Conservation (phyloP, 2,113 vertebrate genomes). For the Lasiurus borealis region DNA sequence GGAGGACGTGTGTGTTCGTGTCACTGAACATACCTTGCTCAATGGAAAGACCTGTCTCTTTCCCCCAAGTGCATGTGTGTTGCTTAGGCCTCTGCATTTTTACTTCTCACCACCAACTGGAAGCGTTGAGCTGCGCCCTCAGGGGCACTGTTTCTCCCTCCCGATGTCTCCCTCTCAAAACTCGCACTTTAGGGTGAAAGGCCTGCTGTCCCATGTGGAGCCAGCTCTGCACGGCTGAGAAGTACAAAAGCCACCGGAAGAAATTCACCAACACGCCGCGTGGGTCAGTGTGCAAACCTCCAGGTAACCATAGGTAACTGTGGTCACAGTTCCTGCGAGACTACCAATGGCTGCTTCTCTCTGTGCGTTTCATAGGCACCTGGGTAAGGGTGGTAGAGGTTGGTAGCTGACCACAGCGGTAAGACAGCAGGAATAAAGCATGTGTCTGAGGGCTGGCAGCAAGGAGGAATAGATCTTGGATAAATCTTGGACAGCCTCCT, state of each 20-base stretch:
- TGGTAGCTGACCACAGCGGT: background rate
- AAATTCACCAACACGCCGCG: background rate
- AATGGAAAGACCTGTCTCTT: constrained; percentile 24
- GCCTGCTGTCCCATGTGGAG: constrained; percentile 12
- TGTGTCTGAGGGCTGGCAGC: background rate
- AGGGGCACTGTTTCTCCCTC: background rate
- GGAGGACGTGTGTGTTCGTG: constrained; percentile 30
- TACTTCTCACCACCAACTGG: background rate
- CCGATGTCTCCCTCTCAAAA: background rate
- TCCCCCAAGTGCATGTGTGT: background rate
- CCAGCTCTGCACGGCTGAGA: constrained; percentile 11
- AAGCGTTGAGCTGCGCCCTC: background rate
- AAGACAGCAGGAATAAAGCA: background rate
- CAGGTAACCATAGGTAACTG: constrained; percentile 61
- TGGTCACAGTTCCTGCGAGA: rapidly evolving
- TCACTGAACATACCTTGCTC: constrained; percentile 26
- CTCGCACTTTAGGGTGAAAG: constrained; percentile 14
- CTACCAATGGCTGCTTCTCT: background rate
- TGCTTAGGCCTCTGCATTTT: background rate
- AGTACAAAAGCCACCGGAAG: constrained; percentile 37
- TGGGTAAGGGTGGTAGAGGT: background rate
- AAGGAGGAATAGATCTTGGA: background rate
- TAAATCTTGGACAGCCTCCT: background rate
- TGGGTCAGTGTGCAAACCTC: background rate
- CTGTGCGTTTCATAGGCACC: background rate